Conservation (phyloP, 1,140 invertebrate genomes). For the Halesus radiatus region DNA sequence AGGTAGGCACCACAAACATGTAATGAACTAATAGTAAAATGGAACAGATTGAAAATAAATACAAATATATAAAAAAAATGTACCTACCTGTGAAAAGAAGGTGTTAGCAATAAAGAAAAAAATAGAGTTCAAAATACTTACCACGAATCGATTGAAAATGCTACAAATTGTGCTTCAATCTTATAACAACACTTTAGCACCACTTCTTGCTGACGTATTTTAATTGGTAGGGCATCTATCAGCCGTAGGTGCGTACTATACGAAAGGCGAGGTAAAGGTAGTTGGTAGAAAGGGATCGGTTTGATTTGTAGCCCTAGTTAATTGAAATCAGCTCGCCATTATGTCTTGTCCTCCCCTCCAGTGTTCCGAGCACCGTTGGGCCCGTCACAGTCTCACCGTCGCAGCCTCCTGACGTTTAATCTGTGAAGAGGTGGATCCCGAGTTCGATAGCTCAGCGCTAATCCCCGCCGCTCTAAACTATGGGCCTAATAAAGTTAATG, state of each 20-base stretch:
- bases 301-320: conserved; percentile 58
- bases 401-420: conserved; percentile 43
- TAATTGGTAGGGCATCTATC: conserved; percentile 15
- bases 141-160: not conserved
- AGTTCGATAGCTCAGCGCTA: conserved; percentile 30
- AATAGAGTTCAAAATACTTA: not conserved
- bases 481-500: conserved; percentile 31
- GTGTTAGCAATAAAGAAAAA: too few relatives aligned
- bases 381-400: conserved; percentile 19
- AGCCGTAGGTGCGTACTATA: not conserved
- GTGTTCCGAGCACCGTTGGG: conserved; percentile 44
- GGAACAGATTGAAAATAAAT: too few relatives aligned
- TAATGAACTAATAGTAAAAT: too few relatives aligned
- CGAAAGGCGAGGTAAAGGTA: not conserved
- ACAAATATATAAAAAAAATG: too few relatives aligned
- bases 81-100: too few relatives aligned
- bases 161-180: not conserved
- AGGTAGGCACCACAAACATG: too few relatives aligned
- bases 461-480: conserved; percentile 10
- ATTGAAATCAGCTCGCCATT: conserved; percentile 57
- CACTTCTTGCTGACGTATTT: conserved; percentile 21
- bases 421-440: conserved; percentile 33
- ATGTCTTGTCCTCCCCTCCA: conserved; percentile 54
- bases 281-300: conserved; percentile 26
- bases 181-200: not conserved